Evolutionary conservation across 2,113 vertebrate species (phyloP).

Genomic region (Pterocles orientalis): DNA sequence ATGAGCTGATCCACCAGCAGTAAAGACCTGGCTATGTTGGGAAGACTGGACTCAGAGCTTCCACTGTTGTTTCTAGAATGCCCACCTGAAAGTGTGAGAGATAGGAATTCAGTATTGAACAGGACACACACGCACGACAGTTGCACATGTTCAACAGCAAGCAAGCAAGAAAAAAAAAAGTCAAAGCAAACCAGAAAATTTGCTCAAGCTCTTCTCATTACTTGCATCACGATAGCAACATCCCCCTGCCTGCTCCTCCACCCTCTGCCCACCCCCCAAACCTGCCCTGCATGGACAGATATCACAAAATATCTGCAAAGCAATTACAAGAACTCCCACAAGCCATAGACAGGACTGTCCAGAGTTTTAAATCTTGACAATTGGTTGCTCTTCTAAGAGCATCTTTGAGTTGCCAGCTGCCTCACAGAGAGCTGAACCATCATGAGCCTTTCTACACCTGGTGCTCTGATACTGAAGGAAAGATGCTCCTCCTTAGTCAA

Average conservation of each 20-base stretch:
- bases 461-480: neutral
- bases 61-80: conserved; percentile 99
- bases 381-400: neutral
- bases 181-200: conserved; percentile 27
- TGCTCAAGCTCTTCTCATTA: neutral
- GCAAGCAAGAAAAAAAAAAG: conserved; percentile 34
- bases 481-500: neutral
- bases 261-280: neutral
- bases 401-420: neutral
- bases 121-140: conserved; percentile 71
- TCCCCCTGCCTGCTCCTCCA: neutral
- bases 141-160: conserved; percentile 69
- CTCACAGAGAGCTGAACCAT: neutral
- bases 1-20: conserved; percentile 99
- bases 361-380: neutral
- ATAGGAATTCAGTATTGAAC: conserved; percentile 82
- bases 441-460: neutral
- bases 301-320: neutral
- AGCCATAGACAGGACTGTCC: neutral
- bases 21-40: conserved; percentile 98
- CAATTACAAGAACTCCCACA: too few species aligned
- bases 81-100: conserved; percentile 95
- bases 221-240: accelerated
- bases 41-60: conserved; percentile 99
- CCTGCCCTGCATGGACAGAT: neutral